Conservation (phyloP, 1,140 invertebrate genomes). For the Olivierus martensii region DNA sequence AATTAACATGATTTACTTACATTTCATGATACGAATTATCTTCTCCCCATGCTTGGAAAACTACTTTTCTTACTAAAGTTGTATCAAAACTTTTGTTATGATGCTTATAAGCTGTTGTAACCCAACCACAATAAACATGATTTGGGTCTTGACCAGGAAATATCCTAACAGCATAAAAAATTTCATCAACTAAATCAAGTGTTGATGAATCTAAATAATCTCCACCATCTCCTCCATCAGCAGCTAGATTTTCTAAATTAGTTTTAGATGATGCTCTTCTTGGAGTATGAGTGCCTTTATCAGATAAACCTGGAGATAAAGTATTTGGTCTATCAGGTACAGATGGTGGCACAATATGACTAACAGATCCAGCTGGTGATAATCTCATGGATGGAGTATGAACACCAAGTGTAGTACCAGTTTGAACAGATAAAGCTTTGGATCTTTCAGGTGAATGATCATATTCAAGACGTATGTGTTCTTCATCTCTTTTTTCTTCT, state of each 20-base stretch:
- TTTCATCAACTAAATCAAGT: conserved; percentile 90
- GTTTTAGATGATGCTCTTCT: no score
- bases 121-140: conserved; percentile 98
- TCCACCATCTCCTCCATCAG: conserved; percentile 35
- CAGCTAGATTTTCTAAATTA: no score
- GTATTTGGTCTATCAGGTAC: conserved; percentile 44
- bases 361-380: conserved; percentile 1
- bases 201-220: conserved; percentile 71
- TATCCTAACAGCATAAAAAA: conserved; percentile 84
- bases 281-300: background rate
- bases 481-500: conserved; percentile 20
- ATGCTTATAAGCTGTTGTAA: conserved; percentile 79
- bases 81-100: conserved; percentile 57
- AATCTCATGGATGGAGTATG: conserved; percentile 16
- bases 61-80: conserved; percentile 65
- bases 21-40: conserved; percentile 31
- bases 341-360: conserved; percentile 39
- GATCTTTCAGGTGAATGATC: conserved; percentile 20
- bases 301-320: conserved; percentile 2
- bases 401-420: conserved; percentile 13
- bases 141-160: conserved; percentile 80
- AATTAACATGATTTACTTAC: conserved; percentile 25
- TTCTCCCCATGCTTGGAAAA: conserved; percentile 46
- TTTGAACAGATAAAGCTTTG: conserved; percentile 26
- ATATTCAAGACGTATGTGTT: background rate